These are phyloP conservation scores for Drosophila melanica DNA, from an alignment of 1,140 invertebrate species.

Conservation along the genomic window DNA sequence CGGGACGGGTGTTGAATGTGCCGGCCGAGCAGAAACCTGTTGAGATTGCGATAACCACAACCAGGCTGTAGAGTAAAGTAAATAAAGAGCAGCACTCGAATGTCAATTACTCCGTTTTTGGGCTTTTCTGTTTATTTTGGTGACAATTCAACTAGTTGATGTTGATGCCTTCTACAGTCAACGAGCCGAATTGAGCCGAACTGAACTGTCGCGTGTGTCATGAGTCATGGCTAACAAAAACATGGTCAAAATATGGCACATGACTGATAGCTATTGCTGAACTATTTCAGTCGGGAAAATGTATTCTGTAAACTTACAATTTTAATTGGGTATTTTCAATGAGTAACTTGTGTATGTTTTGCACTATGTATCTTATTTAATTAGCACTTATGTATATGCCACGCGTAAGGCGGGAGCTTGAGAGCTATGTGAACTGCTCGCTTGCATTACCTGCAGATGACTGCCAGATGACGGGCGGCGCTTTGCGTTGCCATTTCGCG, in stretches of 20 bases:
- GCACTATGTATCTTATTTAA: slow-evolving; percentile 28
- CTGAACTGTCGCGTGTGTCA: slow-evolving; percentile 7
- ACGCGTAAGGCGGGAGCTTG: slow-evolving; percentile 12
- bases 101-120: neutral
- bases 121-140: neutral
- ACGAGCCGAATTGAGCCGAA: slow-evolving; percentile 1
- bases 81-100: slow-evolving; percentile 1
- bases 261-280: neutral
- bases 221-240: slow-evolving; percentile 62
- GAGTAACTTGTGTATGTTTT: slow-evolving; percentile 39
- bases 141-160: slow-evolving; percentile 7
- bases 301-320: slow-evolving; percentile 46
- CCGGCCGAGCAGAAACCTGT: slow-evolving; percentile 61
- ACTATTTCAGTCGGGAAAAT: neutral
- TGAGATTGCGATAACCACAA: slow-evolving; percentile 57
- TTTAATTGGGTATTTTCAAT: slow-evolving; percentile 20
- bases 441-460: slow-evolving; percentile 83
- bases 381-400: neutral
- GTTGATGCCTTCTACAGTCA: slow-evolving; percentile 26
- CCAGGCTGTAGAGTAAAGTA: slow-evolving; percentile 44
- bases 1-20: slow-evolving; percentile 68
- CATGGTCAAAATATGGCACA: slow-evolving; percentile 37
- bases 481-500: slow-evolving; percentile 60
- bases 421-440: slow-evolving; percentile 59
- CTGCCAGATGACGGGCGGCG: slow-evolving; percentile 70